Evolutionary conservation across 2,113 vertebrate genomes (phyloP).

Genomic region (Marmota monax): DNA sequence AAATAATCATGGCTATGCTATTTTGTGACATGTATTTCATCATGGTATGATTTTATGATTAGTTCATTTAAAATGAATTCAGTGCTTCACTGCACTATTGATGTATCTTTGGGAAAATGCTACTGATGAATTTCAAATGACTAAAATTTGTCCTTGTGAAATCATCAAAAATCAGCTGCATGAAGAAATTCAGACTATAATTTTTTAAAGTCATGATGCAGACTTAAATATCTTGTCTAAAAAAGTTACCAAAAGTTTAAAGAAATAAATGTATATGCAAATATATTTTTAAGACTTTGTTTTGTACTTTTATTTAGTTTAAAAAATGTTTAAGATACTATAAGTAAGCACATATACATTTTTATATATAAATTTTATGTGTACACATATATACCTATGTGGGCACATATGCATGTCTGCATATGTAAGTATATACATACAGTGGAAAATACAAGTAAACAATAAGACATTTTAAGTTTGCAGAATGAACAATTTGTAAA

Average conservation of each 20-base stretch:
- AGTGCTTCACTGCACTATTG: slow-evolving; percentile 48
- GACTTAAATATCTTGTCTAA: not conserved
- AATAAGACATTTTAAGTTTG: not conserved
- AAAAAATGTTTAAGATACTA: not conserved
- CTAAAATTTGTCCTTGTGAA: slow-evolving; percentile 65
- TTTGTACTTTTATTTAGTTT: not conserved
- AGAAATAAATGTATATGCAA: not conserved
- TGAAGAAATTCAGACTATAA: not conserved
- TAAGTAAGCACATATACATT: not conserved
- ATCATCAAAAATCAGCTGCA: slow-evolving; percentile 38
- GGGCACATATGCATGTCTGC: not conserved
- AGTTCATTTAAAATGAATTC: slow-evolving; percentile 59
- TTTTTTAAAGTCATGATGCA: not conserved
- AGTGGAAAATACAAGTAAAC: not conserved
- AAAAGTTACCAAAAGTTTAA: not conserved
- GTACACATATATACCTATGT: accelerated
- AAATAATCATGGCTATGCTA: slow-evolving; percentile 24
- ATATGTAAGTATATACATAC: not conserved
- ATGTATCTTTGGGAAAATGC: slow-evolving; percentile 54
- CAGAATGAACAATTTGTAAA: not conserved
- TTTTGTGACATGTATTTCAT: slow-evolving; percentile 63
- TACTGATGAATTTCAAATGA: slow-evolving; percentile 70
- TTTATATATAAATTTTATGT: not conserved
- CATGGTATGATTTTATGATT: slow-evolving; percentile 63
- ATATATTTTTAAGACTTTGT: not conserved